These are phyloP conservation scores for Phylloscopus trochilus DNA, from an alignment of 2,113 vertebrate genomes.

Conservation along the genomic window DNA sequence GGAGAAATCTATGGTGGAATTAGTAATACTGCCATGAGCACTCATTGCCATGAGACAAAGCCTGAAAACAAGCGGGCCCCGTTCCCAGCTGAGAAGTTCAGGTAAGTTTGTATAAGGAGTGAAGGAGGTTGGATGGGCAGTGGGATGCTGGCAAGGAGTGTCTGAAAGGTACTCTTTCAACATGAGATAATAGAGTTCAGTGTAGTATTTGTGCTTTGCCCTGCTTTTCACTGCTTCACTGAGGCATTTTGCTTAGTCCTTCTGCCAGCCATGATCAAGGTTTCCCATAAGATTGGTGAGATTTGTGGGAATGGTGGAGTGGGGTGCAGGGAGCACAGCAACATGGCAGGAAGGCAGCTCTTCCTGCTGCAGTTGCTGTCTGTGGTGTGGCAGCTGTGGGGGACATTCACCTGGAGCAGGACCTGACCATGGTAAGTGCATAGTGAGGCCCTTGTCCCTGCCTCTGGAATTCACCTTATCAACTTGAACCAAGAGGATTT, in stretches of 20 bases:
- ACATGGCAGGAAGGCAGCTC: not conserved
- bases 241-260: not conserved
- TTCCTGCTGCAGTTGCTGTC: not conserved
- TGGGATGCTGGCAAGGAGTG: not conserved
- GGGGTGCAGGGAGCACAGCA: not conserved
- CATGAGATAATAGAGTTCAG: not conserved
- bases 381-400: accelerated
- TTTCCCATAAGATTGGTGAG: not conserved
- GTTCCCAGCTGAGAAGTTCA: not conserved
- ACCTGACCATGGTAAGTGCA: not conserved
- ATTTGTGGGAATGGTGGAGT: not conserved
- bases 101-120: not conserved
- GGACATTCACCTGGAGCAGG: not conserved
- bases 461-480: not conserved
- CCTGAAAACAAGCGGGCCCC: not conserved
- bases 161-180: not conserved
- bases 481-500: not conserved
- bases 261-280: not conserved
- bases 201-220: not conserved
- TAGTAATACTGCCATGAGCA: accelerated
- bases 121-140: not conserved
- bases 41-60: not conserved
- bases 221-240: not conserved
- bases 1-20: not conserved
- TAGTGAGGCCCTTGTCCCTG: not conserved